Evolutionary conservation across 2,888 invertebrate genomes (phyloP), one percentile per base, ranked within the genome.

Genomic region (Drosophila incognita): DNA sequence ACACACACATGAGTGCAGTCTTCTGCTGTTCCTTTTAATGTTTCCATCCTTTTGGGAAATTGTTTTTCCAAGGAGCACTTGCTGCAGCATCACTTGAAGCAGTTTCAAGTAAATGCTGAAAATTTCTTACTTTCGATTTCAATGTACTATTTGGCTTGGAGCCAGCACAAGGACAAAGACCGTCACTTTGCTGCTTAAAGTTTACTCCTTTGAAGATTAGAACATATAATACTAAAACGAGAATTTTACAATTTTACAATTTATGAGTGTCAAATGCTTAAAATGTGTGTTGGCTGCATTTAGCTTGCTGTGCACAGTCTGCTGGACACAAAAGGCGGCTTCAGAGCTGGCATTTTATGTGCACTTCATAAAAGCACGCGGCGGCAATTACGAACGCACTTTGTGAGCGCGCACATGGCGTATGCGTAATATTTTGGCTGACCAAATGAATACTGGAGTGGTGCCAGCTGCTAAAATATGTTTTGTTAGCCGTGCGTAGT

Each of bases 311-410:
- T 11, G 38, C 51, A 48, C 21, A 51, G 35, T 6, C 13, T 27
- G 36, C 54, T 38, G n/a, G 7, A 59, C 18, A 48, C 66, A 74
- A 62, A 40, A 54, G 60, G 31, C 52, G 57, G 52, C 53, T 54
- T 51, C 36, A 56, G 58, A 42, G 35, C 51, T 58, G 38, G 33
- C 49, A 66, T 73, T 78, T 89, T 78, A 80, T 87, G 87, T 48
- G 63, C 72, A 75, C 77, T 77, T 73, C 79, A 73, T 75, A 78
- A 82, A 76, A 53, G 85, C 85, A 76, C 72, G 82, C 70, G 74
- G 64, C 66, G 53, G 88, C 90, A 80, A 86, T 86, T 86, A 84
- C 24, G 82, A 87, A 73, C 69, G 75, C 75, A 77, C 73, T 71
- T 72, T 74, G 60, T 58, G 64, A 33, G n/a, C 56, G 11, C 33